Percentiles rank a stretch among this genome's conserved stretches.
Conservation (phyloP, 2,888 invertebrate species). For the Morpho achilles region DNA sequence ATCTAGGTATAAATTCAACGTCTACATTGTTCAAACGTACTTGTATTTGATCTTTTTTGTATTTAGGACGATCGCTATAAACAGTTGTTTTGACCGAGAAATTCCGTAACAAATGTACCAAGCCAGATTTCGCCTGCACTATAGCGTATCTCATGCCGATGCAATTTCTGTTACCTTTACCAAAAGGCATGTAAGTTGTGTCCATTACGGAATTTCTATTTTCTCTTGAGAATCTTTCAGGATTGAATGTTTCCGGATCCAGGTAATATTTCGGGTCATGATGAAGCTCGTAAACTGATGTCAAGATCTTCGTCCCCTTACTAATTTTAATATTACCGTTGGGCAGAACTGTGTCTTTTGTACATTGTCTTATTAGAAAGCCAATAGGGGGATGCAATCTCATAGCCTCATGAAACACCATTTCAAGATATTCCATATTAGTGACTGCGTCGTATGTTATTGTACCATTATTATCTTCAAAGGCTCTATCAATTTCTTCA, state of each 20-base stretch:
- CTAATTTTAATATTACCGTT: slow-evolving; percentile 49
- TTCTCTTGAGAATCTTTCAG: slow-evolving; percentile 48
- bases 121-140: slow-evolving; percentile 39
- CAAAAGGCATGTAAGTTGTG: slow-evolving; percentile 59
- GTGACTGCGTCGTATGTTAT: slow-evolving; percentile 42
- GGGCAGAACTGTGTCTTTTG: slow-evolving; percentile 45
- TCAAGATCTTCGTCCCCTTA: slow-evolving; percentile 45
- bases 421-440: slow-evolving; percentile 52
- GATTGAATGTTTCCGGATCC: slow-evolving; percentile 63
- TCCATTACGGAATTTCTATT: slow-evolving; percentile 37
- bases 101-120: slow-evolving; percentile 28
- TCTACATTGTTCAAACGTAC: slow-evolving; percentile 41
- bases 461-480: slow-evolving; percentile 36
- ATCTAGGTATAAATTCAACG: slow-evolving; percentile 32
- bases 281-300: slow-evolving; percentile 53
- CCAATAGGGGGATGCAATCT: slow-evolving; percentile 51
- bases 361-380: slow-evolving; percentile 40
- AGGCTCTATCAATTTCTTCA: slow-evolving; percentile 47
- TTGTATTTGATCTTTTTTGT: slow-evolving; percentile 39
- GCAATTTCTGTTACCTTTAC: slow-evolving; percentile 62
- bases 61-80: slow-evolving; percentile 20
- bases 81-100: slow-evolving; percentile 27
- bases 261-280: slow-evolving; percentile 59
- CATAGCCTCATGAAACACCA: slow-evolving; percentile 44
- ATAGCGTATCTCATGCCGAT: slow-evolving; percentile 54